Percentiles rank a stretch among this genome's conserved stretches.
phyloP scores from a whole-genome alignment of 2,888 invertebrate species.

The Chelonus formosanus region DNA sequence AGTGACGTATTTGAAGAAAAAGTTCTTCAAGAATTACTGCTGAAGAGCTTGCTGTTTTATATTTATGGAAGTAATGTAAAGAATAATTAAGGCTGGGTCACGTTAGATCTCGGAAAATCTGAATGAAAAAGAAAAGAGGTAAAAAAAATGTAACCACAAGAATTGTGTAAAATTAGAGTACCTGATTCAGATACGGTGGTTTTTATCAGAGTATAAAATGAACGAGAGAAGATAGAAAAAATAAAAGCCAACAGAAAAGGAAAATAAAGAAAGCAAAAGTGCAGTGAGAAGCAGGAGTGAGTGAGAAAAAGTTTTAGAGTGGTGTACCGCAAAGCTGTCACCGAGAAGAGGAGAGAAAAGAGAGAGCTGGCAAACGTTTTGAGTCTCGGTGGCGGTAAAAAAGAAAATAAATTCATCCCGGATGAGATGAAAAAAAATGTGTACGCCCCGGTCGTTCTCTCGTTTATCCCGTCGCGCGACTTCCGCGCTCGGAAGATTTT shows the following conservation, averaged over 20 bases:
- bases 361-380: constrained; percentile 35
- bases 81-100: constrained; percentile 38
- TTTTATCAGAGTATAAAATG: constrained; percentile 24
- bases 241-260: constrained; percentile 18
- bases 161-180: constrained; percentile 32
- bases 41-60: constrained; percentile 5
- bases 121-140: constrained; percentile 10
- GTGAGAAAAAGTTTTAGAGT: constrained; percentile 29
- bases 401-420: constrained; percentile 43
- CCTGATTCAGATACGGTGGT: constrained; percentile 30
- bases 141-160: constrained; percentile 21
- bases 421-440: constrained; percentile 37
- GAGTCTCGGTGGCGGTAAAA: constrained; percentile 34
- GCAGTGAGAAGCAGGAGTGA: constrained; percentile 21
- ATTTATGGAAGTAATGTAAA: constrained; percentile 27
- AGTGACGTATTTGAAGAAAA: constrained; percentile 1
- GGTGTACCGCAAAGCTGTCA: constrained; percentile 14
- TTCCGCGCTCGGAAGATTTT: constrained; percentile 35
- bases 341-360: constrained; percentile 28
- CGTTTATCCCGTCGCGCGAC: constrained; percentile 40
- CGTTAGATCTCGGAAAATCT: constrained; percentile 26
- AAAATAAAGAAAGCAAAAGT: constrained; percentile 12
- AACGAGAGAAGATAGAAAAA: constrained; percentile 22
- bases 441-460: constrained; percentile 38
- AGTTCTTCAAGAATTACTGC: constrained; percentile 7